Conservation (phyloP, 1,140 invertebrate species). For the Papilio aristodemus region DNA sequence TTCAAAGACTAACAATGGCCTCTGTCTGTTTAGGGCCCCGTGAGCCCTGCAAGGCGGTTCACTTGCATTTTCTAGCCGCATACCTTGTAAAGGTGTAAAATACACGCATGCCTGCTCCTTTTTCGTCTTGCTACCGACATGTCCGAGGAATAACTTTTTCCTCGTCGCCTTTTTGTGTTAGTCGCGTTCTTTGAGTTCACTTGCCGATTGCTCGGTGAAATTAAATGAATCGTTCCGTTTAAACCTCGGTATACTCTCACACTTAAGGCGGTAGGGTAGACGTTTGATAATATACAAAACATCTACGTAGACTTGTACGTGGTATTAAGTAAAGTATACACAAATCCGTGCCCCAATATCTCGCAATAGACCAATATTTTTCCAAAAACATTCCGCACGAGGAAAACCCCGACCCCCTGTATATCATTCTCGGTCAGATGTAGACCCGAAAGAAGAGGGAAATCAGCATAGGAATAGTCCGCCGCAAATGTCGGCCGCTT, state of each 20-base stretch:
- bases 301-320: no score
- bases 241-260: neutral
- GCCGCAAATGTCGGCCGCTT: conserved; percentile 71
- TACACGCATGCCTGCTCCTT: conserved; percentile 27
- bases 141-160: conserved; percentile 13
- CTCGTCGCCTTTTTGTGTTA: conserved; percentile 1
- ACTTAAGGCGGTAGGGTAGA: no score
- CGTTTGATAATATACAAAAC: no score
- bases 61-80: conserved; percentile 5
- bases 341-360: neutral
- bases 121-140: conserved; percentile 6
- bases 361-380: conserved; percentile 41
- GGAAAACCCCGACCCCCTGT: conserved; percentile 55
- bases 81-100: conserved; percentile 22
- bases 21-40: neutral
- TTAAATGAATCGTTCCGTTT: conserved; percentile 5
- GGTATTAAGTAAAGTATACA: no score
- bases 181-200: neutral
- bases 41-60: neutral
- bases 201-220: neutral
- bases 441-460: conserved; percentile 71
- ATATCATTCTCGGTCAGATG: conserved; percentile 75
- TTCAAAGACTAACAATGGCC: conserved; percentile 17
- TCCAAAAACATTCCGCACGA: conserved; percentile 56
- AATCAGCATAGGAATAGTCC: conserved; percentile 78